A percentile compares a stretch with the other conserved stretches of the same genome.
These are phyloP conservation scores for Anas georgica DNA, from an alignment of 2,797 vertebrate genomes.

Conservation along the genomic window DNA sequence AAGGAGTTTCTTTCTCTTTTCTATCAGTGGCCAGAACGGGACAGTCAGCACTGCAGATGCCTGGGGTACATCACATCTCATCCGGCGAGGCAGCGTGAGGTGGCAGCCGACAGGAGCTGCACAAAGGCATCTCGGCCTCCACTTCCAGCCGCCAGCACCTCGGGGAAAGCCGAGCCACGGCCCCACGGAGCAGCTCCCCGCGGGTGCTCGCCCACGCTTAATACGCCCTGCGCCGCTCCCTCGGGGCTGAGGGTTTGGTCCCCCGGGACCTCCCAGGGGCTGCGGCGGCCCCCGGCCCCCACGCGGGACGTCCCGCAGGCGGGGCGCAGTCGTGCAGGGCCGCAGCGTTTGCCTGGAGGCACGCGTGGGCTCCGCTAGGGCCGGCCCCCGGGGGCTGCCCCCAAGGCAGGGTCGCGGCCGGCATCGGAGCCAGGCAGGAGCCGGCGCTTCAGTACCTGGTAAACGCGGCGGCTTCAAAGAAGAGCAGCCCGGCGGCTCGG, in stretches of 20 bases:
- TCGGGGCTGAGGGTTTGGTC: background rate
- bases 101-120: too few species aligned
- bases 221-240: too few species aligned
- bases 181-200: too few species aligned
- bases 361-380: background rate
- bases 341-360: background rate
- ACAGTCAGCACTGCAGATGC: background rate
- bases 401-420: background rate
- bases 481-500: background rate
- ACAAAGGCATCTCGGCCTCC: background rate
- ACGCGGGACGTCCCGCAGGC: background rate
- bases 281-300: background rate
- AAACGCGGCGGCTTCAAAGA: conserved; percentile 40
- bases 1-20: background rate
- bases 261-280: background rate
- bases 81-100: too few species aligned
- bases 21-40: background rate
- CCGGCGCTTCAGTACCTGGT: background rate
- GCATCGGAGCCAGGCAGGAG: background rate
- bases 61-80: too few species aligned
- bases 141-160: too few species aligned
- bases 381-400: too few species aligned
- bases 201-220: too few species aligned
- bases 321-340: too few species aligned
- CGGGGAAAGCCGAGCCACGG: too few species aligned